These are phyloP conservation scores for Platypus cylindrus DNA, from an alignment of 2,888 invertebrate species.

Conservation along the genomic window DNA sequence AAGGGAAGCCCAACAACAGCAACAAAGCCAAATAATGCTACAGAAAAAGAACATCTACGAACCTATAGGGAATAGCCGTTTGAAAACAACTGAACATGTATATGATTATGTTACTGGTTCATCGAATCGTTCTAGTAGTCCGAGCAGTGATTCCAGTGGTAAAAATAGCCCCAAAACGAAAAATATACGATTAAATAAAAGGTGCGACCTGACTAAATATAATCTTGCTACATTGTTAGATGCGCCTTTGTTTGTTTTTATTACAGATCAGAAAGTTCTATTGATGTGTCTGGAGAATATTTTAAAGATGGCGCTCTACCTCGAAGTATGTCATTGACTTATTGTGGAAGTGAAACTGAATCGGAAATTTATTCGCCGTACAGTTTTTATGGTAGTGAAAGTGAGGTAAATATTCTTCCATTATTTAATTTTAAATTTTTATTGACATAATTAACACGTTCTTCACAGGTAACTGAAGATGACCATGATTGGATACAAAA, in stretches of 20 bases:
- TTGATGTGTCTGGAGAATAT: conserved; percentile 41
- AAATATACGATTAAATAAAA: conserved; percentile 26
- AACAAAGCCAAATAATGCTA: conserved; percentile 28
- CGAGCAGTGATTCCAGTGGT: conserved; percentile 51
- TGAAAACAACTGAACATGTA: conserved; percentile 40
- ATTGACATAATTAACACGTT: not conserved
- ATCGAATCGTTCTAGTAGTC: conserved; percentile 52
- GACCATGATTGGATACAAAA: conserved; percentile 39
- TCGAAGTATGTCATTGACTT: conserved; percentile 58
- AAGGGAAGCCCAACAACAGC: conserved; percentile 52
- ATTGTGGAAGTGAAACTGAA: conserved; percentile 73
- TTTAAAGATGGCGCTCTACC: conserved; percentile 47
- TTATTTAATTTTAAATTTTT: not conserved
- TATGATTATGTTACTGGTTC: conserved; percentile 46
- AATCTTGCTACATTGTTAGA: not conserved
- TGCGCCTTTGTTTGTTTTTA: not conserved
- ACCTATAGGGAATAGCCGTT: conserved; percentile 23
- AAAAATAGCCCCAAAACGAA: conserved; percentile 32
- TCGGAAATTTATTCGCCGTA: conserved; percentile 75
- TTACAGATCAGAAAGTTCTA: conserved; percentile 39
- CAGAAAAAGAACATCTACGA: conserved; percentile 26
- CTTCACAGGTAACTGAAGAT: conserved; percentile 37
- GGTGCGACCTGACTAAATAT: conserved; percentile 6
- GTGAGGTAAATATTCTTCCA: conserved; percentile 30
- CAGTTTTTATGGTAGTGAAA: conserved; percentile 56